Percentiles rank a stretch among this genome's conserved stretches.
phyloP scores from a whole-genome alignment of 2,797 vertebrate genomes.

The Peromyscus melanophrys region DNA sequence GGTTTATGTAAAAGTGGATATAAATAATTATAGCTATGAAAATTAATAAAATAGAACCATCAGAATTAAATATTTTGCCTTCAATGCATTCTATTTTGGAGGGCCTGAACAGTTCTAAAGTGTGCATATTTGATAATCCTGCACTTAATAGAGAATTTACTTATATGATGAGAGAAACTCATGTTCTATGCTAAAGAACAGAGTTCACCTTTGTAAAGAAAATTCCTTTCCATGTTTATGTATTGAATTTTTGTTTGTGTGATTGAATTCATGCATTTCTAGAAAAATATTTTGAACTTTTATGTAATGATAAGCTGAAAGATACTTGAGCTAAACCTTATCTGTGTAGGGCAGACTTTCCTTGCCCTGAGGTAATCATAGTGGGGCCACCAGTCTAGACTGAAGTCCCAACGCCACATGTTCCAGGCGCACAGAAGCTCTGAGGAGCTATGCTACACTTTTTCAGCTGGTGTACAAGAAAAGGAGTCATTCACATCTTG shows the following conservation, averaged over 20 bases:
- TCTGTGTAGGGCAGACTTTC: not conserved
- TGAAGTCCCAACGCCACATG: not conserved
- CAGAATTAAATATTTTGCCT: not conserved
- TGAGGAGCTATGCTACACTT: too few species aligned
- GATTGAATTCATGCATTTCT: not conserved
- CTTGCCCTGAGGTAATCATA: not conserved
- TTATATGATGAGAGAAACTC: not conserved
- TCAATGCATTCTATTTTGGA: not conserved
- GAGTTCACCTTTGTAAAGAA: not conserved
- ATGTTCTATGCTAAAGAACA: not conserved
- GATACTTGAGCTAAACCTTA: too few species aligned
- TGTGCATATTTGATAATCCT: not conserved
- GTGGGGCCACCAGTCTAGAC: too few species aligned
- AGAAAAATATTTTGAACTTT: not conserved
- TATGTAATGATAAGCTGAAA: not conserved
- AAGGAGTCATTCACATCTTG: not conserved
- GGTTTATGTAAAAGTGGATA: not conserved
- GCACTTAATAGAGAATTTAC: not conserved
- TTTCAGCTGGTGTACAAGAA: not conserved
- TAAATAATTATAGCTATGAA: not conserved
- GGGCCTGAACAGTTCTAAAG: not conserved
- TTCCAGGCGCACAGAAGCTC: not conserved
- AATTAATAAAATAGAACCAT: not conserved
- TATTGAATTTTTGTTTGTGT: not conserved
- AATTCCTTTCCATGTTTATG: not conserved